Base-by-base conservation (phyloP, 2,797 vertebrate genomes). In the Cetoscarus ocellatus region DNA sequence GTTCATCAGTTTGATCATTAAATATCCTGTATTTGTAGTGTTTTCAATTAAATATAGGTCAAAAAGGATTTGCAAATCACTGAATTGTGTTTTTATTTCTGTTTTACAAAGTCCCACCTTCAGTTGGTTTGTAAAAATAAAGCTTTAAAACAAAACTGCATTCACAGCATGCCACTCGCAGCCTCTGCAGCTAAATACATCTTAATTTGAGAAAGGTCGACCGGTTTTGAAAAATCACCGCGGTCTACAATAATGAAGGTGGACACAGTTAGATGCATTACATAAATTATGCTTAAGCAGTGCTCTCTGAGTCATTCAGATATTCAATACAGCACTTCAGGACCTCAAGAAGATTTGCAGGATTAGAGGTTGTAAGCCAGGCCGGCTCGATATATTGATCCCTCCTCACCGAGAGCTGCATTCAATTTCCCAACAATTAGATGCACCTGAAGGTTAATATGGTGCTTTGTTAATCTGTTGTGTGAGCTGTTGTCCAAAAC, bases 401-500 rank as follows among this genome's bases (percentile, higher is more conserved):
- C 45, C 18, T 59, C 64, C 82, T 84, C 91, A 90, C 86, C 80
- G 85, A 89, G 88, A 94, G 86, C 87, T 82, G 84, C 88, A 87
- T 94, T 94, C 86, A 87, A 88, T 93, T 94, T 94, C 88, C 86
- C 87, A 92, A 89, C 93, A 94, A 92, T 94, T 92, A 93, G 82
- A 86, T 91, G 8, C 79, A 92, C 84, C 90, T 92, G 87, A 83
- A 91, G 87, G 91, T 93, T 91, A 92, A 93, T 91, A 83, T 87
- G 88, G 74, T 90, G 84, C 85, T 90, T 87, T 89, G 90, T 93
- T 94, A 95, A 95, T 94, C 93, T 88, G 84, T 79, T 87, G 61
- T 66, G 49, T 69, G 80, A 38, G 75, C 78, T 86, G 75, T 72
- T 79, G 70, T 81, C 66, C 67, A 70, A 78, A 89, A 73, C 52